phyloP scores from a whole-genome alignment of 2,797 vertebrate species.

The Alosa sapidissima region DNA sequence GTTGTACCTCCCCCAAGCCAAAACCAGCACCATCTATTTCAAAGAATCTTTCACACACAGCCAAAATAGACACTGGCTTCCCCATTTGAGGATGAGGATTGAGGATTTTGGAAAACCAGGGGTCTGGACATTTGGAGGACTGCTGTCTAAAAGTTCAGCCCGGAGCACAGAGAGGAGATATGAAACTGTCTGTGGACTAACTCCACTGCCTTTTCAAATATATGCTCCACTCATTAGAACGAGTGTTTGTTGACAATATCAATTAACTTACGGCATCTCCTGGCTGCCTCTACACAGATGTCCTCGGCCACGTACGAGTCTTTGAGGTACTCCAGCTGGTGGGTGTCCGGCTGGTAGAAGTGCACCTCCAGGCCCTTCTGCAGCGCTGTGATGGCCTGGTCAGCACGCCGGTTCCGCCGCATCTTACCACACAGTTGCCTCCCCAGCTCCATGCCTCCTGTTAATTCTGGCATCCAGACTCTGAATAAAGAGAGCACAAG shows the following conservation, averaged over 20 bases:
- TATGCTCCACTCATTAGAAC: background rate
- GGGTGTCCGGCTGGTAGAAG: conserved; percentile 81
- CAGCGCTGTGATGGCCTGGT: conserved; percentile 67
- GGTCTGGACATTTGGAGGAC: background rate
- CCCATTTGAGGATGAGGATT: background rate
- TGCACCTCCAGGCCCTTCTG: conserved; percentile 83
- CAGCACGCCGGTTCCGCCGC: conserved; percentile 80
- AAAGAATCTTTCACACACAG: background rate
- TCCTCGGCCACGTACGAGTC: conserved; percentile 85
- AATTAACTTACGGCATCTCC: conserved; percentile 81
- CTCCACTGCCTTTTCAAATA: background rate
- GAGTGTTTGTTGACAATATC: background rate
- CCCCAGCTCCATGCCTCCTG: conserved; percentile 80
- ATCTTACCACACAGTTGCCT: conserved; percentile 98
- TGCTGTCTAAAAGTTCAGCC: background rate
- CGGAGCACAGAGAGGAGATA: background rate
- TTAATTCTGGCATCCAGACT: conserved; percentile 83
- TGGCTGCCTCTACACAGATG: conserved; percentile 86
- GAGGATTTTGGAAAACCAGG: background rate
- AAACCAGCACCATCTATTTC: background rate
- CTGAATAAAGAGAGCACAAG: conserved; percentile 58
- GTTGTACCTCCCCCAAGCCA: background rate
- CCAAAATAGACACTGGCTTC: background rate
- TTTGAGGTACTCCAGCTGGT: conserved; percentile 72
- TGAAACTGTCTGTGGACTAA: background rate